Evolutionary conservation across 2,797 vertebrate species (phyloP).

Genomic region (Sebastes oblongus): DNA sequence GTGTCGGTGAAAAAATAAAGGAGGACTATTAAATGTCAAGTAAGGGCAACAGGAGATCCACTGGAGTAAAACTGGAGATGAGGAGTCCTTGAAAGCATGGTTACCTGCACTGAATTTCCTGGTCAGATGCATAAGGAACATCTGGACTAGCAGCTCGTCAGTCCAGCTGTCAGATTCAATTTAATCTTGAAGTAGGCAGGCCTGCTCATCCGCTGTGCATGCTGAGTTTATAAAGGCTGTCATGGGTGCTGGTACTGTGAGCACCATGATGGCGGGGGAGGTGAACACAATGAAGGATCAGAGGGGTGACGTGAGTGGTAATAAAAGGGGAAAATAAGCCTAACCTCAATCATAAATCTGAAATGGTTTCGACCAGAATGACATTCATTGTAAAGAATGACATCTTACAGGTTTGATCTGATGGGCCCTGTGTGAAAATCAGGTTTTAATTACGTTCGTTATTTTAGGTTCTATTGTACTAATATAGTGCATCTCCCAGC

Average conservation of each 20-base stretch:
- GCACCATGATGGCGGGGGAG: constrained; percentile 6
- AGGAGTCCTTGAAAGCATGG: constrained; percentile 55
- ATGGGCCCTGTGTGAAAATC: not conserved
- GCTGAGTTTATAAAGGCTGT: constrained; percentile 39
- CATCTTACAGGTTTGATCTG: not conserved
- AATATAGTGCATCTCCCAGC: not conserved
- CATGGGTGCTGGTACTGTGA: constrained; percentile 1
- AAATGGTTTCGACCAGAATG: not conserved
- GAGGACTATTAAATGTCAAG: constrained; percentile 6
- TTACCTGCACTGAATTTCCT: constrained; percentile 52
- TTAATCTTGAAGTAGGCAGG: constrained; percentile 49
- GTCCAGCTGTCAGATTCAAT: constrained; percentile 67
- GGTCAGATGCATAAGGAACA: constrained; percentile 50
- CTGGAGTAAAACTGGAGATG: not conserved
- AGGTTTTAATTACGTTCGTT: not conserved
- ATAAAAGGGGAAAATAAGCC: not conserved
- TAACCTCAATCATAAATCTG: not conserved
- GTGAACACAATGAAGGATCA: constrained; percentile 11
- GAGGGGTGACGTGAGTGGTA: not conserved
- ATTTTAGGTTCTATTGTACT: not conserved
- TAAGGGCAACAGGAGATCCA: constrained; percentile 19
- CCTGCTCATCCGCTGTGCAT: constrained; percentile 28
- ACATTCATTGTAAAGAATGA: not conserved
- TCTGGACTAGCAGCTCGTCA: constrained; percentile 60
- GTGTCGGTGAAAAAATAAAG: constrained; percentile 1